These are phyloP conservation scores for Scaptomyza caliginosa DNA, from an alignment of 2,888 invertebrate genomes.

Conservation along the genomic window DNA sequence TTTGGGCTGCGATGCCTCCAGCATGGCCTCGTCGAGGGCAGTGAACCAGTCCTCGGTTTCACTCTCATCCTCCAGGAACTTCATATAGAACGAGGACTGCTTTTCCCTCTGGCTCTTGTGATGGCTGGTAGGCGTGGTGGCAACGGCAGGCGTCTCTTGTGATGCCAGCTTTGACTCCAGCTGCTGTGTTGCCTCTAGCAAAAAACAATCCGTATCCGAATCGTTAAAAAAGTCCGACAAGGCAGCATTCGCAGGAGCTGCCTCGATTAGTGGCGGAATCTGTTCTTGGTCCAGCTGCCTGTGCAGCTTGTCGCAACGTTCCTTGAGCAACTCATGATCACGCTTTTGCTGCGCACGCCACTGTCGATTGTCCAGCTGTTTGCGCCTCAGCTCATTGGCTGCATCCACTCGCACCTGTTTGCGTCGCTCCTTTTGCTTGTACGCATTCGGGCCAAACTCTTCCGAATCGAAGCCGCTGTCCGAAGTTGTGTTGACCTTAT, in stretches of 20 bases:
- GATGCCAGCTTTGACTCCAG: slow-evolving; percentile 64
- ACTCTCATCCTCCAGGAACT: slow-evolving; percentile 80
- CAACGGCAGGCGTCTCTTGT: slow-evolving; percentile 17
- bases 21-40: slow-evolving; percentile 75
- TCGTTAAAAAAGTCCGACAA: slow-evolving; percentile 78
- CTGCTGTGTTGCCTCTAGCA: slow-evolving; percentile 80
- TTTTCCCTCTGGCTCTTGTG: slow-evolving; percentile 61
- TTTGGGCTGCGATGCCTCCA: slow-evolving; percentile 70
- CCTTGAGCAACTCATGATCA: slow-evolving; percentile 72
- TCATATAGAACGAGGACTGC: slow-evolving; percentile 79
- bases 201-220: slow-evolving; percentile 78
- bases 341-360: slow-evolving; percentile 72
- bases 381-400: slow-evolving; percentile 58
- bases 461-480: slow-evolving; percentile 76
- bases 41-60: slow-evolving; percentile 80
- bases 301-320: slow-evolving; percentile 76
- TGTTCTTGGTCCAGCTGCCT: slow-evolving; percentile 69
- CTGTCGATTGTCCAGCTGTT: slow-evolving; percentile 63
- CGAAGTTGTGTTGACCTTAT: slow-evolving; percentile 51
- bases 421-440: slow-evolving; percentile 45
- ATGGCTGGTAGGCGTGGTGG: slow-evolving; percentile 55
- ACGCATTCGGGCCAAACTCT: slow-evolving; percentile 42
- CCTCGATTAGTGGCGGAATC: background rate
- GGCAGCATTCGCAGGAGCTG: slow-evolving; percentile 33
- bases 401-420: slow-evolving; percentile 48